Evolutionary conservation across 1,140 invertebrate genomes (phyloP).

Genomic region (Drosophila bifasciata): DNA sequence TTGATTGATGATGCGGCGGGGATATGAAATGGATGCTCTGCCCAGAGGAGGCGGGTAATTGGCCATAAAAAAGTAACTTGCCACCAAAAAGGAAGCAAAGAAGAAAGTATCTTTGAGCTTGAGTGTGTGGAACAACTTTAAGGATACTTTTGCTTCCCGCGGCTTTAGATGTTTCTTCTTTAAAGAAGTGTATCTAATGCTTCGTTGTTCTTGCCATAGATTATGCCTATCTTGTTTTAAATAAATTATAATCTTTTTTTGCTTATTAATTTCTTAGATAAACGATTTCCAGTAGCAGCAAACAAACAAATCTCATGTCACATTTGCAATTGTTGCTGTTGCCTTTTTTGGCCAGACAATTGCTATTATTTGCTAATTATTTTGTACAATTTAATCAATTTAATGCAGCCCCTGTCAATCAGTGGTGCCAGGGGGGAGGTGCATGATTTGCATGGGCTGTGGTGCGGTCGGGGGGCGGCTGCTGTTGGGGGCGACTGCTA

Average conservation of each 20-base stretch:
- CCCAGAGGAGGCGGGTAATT: too few relatives aligned
- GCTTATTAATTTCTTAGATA: slow-evolving; percentile 68
- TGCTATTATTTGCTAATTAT: slow-evolving; percentile 64
- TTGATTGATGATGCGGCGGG: slow-evolving; percentile 62
- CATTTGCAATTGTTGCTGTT: slow-evolving; percentile 45
- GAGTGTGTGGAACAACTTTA: too few relatives aligned
- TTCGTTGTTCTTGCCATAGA: too few relatives aligned
- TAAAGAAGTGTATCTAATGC: too few relatives aligned
- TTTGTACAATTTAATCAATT: slow-evolving; percentile 45
- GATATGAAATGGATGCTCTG: slow-evolving; percentile 14
- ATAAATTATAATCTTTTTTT: slow-evolving; percentile 75
- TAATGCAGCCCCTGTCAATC: slow-evolving; percentile 30
- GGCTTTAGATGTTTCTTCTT: too few relatives aligned
- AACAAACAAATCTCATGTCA: slow-evolving; percentile 59
- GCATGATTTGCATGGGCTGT: slow-evolving; percentile 34
- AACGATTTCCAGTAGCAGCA: slow-evolving; percentile 56
- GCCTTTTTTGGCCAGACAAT: slow-evolving; percentile 68
- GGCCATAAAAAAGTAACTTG: too few relatives aligned
- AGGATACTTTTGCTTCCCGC: too few relatives aligned
- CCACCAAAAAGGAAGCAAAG: too few relatives aligned
- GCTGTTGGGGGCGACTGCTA: slow-evolving; percentile 25
- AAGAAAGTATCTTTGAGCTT: too few relatives aligned
- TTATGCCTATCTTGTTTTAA: slow-evolving; percentile 31
- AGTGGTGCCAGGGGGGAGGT: too few relatives aligned
- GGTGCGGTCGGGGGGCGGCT: slow-evolving; percentile 1